Base-by-base conservation (phyloP, 2,113 vertebrate genomes). In the Dendropsophus ebraccatus region DNA sequence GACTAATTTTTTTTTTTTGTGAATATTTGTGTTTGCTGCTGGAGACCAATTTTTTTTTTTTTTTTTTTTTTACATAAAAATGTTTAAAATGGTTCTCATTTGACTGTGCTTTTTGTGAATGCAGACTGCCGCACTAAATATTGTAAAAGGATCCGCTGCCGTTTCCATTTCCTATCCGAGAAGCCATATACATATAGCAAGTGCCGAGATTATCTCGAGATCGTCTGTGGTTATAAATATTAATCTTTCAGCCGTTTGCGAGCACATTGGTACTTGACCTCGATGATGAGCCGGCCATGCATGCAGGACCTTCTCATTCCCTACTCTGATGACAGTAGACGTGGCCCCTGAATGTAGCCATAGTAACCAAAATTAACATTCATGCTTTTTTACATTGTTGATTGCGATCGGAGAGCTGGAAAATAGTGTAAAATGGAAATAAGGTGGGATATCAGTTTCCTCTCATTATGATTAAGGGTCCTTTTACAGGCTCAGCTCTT, bases 21-120 rank as follows among this genome's bases (percentile, higher is more conserved):
- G 73, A 65, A 41, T 54, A 32, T 56, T 85, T 84, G 7, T 8
- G 17, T 83, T 11, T 54, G 25, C 52, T 82, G 81, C 77, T 1
- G 13, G 25, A 80, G 45, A n/a, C 78, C 5, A 21, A 28, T 49
- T 25, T 77, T 30, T n/a, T n/a, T n/a, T n/a, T n/a, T n/a, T n/a
- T n/a, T 28, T 82, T 13, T 25, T 74, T 25, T 28, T 82, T 16
- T 41, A 13, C 77, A 0, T 47, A 19, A 30, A 41, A 25, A 67
- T 30, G 4, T 76, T 49, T 30, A 2, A 21, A 12, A 41, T 54
- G 28, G 4, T 47, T 65, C 37, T 88, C 35, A 16, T 89, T 87
- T 70, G 11, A 2, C 25, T 37, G 4, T 35, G 14, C 35, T 16
- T 35, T 69, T 41, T 28, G 37, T 75, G n/a, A 28, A 49, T 28